These are phyloP conservation scores for Cerastoderma edule DNA, from an alignment of 2,888 invertebrate genomes.

Conservation along the genomic window DNA sequence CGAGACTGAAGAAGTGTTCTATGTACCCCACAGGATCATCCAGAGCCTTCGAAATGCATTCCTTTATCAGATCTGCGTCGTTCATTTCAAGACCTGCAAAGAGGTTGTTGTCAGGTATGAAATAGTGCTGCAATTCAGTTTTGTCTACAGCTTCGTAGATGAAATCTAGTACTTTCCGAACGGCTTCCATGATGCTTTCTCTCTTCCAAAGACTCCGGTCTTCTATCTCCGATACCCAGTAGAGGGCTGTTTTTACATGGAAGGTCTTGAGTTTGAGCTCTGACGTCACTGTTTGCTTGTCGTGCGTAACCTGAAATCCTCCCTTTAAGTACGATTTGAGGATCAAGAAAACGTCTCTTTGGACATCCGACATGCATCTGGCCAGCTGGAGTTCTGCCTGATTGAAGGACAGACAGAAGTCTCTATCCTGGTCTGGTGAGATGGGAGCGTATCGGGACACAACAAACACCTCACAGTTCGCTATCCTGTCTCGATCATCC, in stretches of 20 bases:
- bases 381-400: constrained; percentile 55
- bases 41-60: constrained; percentile 26
- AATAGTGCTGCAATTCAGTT: constrained; percentile 38
- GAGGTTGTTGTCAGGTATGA: constrained; percentile 32
- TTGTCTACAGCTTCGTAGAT: constrained; percentile 7
- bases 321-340: constrained; percentile 59
- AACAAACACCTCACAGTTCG: constrained; percentile 49
- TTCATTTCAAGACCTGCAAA: constrained; percentile 32
- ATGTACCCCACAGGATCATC: constrained; percentile 31
- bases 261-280: constrained; percentile 51
- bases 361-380: constrained; percentile 38
- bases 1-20: constrained; percentile 29
- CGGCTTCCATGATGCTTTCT: constrained; percentile 24
- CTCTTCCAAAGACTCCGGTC: constrained; percentile 22
- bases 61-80: constrained; percentile 14
- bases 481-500: constrained; percentile 47
- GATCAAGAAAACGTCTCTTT: constrained; percentile 50
- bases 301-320: constrained; percentile 26
- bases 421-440: constrained; percentile 32
- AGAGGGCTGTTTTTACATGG: constrained; percentile 59
- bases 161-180: constrained; percentile 19
- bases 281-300: constrained; percentile 12
- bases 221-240: constrained; percentile 47
- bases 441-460: constrained; percentile 58
- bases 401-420: constrained; percentile 65